phyloP scores from a whole-genome alignment of 2,888 invertebrate species.

The Scotopteryx bipunctaria region DNA sequence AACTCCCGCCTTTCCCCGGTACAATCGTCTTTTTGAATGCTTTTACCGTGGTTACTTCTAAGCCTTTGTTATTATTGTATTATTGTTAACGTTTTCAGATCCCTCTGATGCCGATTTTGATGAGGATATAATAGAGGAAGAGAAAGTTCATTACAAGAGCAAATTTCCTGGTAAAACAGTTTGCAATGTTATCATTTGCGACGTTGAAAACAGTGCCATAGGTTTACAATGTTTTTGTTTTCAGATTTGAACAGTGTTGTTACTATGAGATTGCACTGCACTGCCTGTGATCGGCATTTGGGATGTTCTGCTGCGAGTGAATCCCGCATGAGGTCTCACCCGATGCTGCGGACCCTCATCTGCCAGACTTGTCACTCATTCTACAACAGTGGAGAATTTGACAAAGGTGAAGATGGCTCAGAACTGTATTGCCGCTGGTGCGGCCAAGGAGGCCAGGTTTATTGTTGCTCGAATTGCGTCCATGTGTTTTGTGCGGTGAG shows the following conservation, averaged over 20 bases:
- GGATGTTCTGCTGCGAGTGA: conserved; percentile 87
- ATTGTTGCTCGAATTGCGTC: conserved; percentile 90
- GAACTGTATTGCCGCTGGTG: conserved; percentile 93
- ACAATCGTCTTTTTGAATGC: conserved; percentile 16
- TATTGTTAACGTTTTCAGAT: conserved; percentile 52
- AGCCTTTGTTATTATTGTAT: background rate
- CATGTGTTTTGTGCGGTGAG: conserved; percentile 88
- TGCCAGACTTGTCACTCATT: conserved; percentile 89
- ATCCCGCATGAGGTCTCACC: conserved; percentile 87
- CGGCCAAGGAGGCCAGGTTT: conserved; percentile 90
- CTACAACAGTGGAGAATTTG: conserved; percentile 91
- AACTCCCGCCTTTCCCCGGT: conserved; percentile 78
- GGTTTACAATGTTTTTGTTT: conserved; percentile 36
- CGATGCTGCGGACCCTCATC: conserved; percentile 87
- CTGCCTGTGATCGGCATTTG: conserved; percentile 89
- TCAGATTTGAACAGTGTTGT: conserved; percentile 84
- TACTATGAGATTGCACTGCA: conserved; percentile 86
- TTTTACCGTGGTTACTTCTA: background rate
- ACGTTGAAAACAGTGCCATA: background rate
- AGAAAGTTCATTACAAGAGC: conserved; percentile 75
- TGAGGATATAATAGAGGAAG: conserved; percentile 78
- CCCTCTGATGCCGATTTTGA: conserved; percentile 78
- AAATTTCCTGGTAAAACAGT: conserved; percentile 70
- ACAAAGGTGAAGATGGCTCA: conserved; percentile 92
- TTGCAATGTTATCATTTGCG: background rate